Evolutionary conservation across 30 jellyfish, hydroid and myxozoan species (phyloP).

Genomic region (Pelagia noctiluca): DNA sequence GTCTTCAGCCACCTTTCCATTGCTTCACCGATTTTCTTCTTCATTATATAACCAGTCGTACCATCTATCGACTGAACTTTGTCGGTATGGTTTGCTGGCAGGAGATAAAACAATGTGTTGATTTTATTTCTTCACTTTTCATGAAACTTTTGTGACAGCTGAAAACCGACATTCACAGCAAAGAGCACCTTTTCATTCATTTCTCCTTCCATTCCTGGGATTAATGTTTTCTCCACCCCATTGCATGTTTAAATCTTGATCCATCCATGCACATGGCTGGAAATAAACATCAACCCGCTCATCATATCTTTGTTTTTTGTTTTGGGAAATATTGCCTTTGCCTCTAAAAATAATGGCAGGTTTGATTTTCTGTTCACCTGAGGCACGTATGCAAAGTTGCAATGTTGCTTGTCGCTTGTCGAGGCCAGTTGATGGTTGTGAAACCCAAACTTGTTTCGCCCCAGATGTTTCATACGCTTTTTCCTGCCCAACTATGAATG

Average conservation of each 20-base stretch:
- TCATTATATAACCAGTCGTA: not conserved
- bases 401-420: not conserved
- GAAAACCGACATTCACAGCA: conserved; percentile 21
- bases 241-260: conserved; percentile 11
- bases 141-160: conserved; percentile 2
- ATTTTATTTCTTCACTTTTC: not conserved
- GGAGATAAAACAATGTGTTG: conserved; percentile 5
- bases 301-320: too few relatives aligned
- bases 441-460: conserved; percentile 27
- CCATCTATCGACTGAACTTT: conserved; percentile 11
- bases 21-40: conserved; percentile 10
- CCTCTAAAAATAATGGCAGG: too few relatives aligned
- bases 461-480: conserved; percentile 36
- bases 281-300: too few relatives aligned
- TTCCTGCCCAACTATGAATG: conserved; percentile 29
- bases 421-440: not conserved
- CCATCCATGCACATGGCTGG: conserved; percentile 51
- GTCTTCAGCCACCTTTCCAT: conserved; percentile 23
- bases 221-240: conserved; percentile 32
- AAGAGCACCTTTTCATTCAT: conserved; percentile 9
- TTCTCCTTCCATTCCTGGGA: conserved; percentile 24
- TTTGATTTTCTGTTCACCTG: too few relatives aligned
- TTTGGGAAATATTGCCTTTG: too few relatives aligned
- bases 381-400: too few relatives aligned
- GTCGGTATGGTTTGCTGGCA: conserved; percentile 27